Conservation (phyloP, 2,888 invertebrate genomes). For the Pseudoips prasinana region DNA sequence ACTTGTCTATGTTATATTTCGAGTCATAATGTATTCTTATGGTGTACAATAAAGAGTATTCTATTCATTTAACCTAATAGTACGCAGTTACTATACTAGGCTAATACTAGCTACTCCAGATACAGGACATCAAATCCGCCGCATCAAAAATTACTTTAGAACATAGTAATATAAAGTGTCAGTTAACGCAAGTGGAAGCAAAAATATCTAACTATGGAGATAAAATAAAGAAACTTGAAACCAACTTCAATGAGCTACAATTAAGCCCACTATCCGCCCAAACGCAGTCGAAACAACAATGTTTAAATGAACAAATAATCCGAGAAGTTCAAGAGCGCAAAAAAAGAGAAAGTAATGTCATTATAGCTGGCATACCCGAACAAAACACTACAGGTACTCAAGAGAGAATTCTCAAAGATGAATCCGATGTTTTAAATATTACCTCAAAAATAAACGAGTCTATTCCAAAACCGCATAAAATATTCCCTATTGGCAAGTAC, state of each 20-base stretch:
- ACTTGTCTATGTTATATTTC: too few relatives aligned
- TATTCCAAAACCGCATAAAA: conserved; percentile 2
- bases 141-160: conserved; percentile 1
- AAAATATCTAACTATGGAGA: not conserved
- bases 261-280: not conserved
- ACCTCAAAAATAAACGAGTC: not conserved
- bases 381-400: not conserved
- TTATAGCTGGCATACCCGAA: too few relatives aligned
- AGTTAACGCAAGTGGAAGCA: not conserved
- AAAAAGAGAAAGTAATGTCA: conserved; percentile 3
- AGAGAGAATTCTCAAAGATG: conserved; percentile 4
- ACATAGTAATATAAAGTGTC: too few relatives aligned
- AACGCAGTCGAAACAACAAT: not conserved
- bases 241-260: not conserved
- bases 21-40: too few relatives aligned
- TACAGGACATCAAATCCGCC: conserved; percentile 2
- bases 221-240: too few relatives aligned
- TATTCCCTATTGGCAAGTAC: too few relatives aligned
- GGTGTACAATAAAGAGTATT: too few relatives aligned
- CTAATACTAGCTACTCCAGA: too few relatives aligned
- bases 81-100: too few relatives aligned
- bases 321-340: conserved; percentile 1
- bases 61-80: too few relatives aligned
- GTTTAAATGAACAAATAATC: conserved; percentile 6
- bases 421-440: too few relatives aligned